These are phyloP conservation scores for Pheosia tremula DNA, from an alignment of 2,888 invertebrate genomes.

Conservation along the genomic window DNA sequence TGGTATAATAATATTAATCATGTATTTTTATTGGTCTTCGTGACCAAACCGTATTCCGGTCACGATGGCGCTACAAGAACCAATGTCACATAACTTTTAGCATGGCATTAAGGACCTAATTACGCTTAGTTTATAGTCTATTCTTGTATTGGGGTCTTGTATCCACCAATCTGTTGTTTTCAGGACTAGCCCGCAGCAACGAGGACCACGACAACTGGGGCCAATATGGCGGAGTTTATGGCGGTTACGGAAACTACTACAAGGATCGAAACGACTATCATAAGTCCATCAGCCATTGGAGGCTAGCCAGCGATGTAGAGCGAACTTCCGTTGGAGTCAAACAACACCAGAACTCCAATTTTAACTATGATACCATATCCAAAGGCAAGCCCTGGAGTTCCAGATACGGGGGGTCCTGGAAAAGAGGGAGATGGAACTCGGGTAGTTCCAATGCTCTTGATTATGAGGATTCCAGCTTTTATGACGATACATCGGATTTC, in stretches of 20 bases:
- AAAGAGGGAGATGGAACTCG: constrained; percentile 67
- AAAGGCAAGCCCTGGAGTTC: constrained; percentile 52
- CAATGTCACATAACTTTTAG: too few species aligned
- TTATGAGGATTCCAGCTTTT: constrained; percentile 46
- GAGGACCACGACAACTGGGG: constrained; percentile 82
- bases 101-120: too few species aligned
- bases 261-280: constrained; percentile 72
- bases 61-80: too few species aligned
- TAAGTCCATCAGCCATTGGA: constrained; percentile 81
- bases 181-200: constrained; percentile 60
- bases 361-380: constrained; percentile 75
- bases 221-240: constrained; percentile 86
- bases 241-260: constrained; percentile 63
- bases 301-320: constrained; percentile 64
- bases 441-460: constrained; percentile 53
- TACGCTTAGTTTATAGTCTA: too few species aligned
- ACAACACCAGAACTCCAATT: constrained; percentile 49
- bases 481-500: constrained; percentile 38
- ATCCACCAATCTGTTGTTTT: constrained; percentile 4
- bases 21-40: too few species aligned
- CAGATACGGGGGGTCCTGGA: constrained; percentile 68
- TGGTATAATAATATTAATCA: background rate
- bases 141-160: too few species aligned
- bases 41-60: too few species aligned
- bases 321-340: constrained; percentile 59